A percentile compares a stretch with the other conserved stretches of the same genome.
phyloP scores from a whole-genome alignment of 2,797 vertebrate species.

The Sciaenops ocellatus region DNA sequence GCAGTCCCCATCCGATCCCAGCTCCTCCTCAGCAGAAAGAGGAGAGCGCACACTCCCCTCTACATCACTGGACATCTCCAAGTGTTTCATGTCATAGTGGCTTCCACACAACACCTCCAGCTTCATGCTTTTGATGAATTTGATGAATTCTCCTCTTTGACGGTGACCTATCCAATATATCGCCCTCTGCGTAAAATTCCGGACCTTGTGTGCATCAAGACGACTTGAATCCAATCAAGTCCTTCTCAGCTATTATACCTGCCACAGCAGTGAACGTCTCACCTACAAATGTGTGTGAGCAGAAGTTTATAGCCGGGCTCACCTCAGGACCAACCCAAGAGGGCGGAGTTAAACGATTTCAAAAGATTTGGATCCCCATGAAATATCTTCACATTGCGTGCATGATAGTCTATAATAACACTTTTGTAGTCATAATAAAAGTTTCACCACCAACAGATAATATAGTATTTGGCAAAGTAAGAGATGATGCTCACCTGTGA shows the following conservation, averaged over 20 bases:
- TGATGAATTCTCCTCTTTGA: background rate
- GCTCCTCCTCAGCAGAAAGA: conserved; percentile 88
- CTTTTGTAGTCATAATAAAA: background rate
- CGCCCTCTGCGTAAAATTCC: conserved; percentile 23
- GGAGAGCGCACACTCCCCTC: conserved; percentile 85
- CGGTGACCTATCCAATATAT: background rate
- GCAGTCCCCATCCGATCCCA: conserved; percentile 95
- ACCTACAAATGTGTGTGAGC: conserved; percentile 65
- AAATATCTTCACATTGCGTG: conserved; percentile 27
- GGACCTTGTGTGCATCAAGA: conserved; percentile 43
- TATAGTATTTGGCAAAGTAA: background rate
- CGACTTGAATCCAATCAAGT: conserved; percentile 16
- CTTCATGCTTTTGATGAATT: conserved; percentile 87
- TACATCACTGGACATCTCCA: conserved; percentile 81
- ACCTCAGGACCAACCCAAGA: conserved; percentile 81
- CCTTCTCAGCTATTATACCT: conserved; percentile 57
- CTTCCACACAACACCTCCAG: conserved; percentile 88
- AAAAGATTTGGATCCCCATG: conserved; percentile 25
- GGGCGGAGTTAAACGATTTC: conserved; percentile 73
- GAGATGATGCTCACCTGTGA: conserved; percentile 48
- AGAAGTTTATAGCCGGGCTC: conserved; percentile 79
- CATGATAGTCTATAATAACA: conserved; percentile 11
- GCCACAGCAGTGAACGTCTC: conserved; percentile 54
- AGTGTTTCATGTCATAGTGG: conserved; percentile 82
- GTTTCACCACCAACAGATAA: background rate